Base-by-base conservation (phyloP, 2,113 vertebrate species). In the Centrocercus urophasianus region DNA sequence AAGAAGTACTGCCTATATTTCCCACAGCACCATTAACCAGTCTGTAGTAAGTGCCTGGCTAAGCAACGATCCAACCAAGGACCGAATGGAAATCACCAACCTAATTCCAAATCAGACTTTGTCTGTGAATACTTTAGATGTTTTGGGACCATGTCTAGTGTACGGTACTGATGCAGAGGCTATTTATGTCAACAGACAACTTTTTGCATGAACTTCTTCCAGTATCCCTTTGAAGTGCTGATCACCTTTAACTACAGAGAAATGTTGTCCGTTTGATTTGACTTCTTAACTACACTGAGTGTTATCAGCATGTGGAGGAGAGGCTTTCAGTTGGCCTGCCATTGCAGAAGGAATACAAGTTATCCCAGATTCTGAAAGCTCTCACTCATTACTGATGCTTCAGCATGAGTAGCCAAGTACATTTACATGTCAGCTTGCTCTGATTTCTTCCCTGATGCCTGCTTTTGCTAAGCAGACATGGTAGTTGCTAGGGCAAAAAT, bases 111-210 rank as follows among this genome's bases (percentile, higher is more conserved):
- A 97, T 72, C 98, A 98, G 95, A 99, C 98, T 32, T 95, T 99
- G 78, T 99, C 99, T 36, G 99, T 99, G 59, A 99, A 99, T 96
- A 99, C 98, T 89, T 90, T 99, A 96, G 99, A 99, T 73, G 96
- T 99, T 90, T 98, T 99, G 12, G 99, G 99, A 90, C 98, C 99
- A 34, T 99, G 98, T 97, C 98, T 99, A n/a, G 98, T 99, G 15
- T 99, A 99, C 56, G 99, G 99, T 88, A 99, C 99, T 18, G 99
- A 99, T 10, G 98, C 98, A 87, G 99, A 99, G 95, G 98, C 99
- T 25, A 98, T 99, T 96, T 99, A 99, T 74, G 98, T 99, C 83
- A 99, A 98, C 93, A 99, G 98, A 96, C 98, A 98, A 30, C 98
- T 99, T 63, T 97, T 98, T 94, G 91, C 97, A 42, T 98, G 95